A percentile compares a stretch with the other conserved stretches of the same genome.
These are phyloP conservation scores for Notiomystis cincta DNA, from an alignment of 2,113 vertebrate species.

Conservation along the genomic window DNA sequence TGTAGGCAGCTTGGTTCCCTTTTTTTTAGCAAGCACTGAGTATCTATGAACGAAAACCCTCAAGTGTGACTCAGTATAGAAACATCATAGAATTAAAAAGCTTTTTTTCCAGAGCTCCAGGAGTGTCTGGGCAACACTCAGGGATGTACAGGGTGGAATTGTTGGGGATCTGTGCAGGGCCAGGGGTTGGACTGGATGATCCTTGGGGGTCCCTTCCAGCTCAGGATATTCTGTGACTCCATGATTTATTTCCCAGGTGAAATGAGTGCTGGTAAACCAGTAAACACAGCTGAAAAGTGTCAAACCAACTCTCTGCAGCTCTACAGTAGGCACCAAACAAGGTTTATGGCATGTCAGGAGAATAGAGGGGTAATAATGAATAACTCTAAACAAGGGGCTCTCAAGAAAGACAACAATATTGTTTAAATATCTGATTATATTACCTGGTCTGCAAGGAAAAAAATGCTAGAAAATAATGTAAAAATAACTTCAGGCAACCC, in stretches of 20 bases:
- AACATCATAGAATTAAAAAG: neutral
- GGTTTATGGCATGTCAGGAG: neutral
- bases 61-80: no score
- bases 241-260: neutral
- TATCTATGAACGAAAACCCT: neutral
- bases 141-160: neutral
- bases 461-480: neutral
- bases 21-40: fast-evolving
- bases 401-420: neutral
- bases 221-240: neutral
- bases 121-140: fast-evolving
- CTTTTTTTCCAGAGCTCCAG: neutral
- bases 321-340: neutral
- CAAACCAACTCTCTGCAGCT: neutral
- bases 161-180: neutral
- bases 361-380: neutral
- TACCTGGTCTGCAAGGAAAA: neutral
- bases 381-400: neutral
- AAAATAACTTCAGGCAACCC: neutral
- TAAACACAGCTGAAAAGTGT: neutral
- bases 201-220: fast-evolving
- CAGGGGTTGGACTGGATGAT: fast-evolving
- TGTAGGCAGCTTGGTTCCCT: fast-evolving
- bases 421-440: neutral
- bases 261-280: neutral